These are phyloP conservation scores for Spilarctia lutea DNA, from an alignment of 2,888 invertebrate genomes.

Conservation along the genomic window DNA sequence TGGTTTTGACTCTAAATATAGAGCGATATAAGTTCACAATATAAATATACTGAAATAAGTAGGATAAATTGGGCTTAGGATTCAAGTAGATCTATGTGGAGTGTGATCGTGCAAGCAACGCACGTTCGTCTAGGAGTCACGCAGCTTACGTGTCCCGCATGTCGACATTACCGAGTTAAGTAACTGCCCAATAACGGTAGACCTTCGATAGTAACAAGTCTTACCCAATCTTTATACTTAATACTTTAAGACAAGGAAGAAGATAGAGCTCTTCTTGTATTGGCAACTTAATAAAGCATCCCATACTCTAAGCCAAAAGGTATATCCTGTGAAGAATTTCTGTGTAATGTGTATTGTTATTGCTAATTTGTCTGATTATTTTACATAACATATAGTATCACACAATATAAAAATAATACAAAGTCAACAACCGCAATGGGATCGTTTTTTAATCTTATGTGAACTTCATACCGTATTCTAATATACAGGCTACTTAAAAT, in stretches of 20 bases:
- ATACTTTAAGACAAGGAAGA: constrained; percentile 27
- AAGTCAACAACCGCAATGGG: not conserved
- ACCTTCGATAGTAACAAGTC: constrained; percentile 50
- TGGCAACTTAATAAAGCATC: constrained; percentile 55
- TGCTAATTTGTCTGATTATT: constrained; percentile 18
- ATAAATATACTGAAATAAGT: constrained; percentile 68
- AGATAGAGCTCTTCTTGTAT: constrained; percentile 47
- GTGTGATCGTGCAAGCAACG: constrained; percentile 63
- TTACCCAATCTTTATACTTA: constrained; percentile 40
- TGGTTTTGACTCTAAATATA: constrained; percentile 55
- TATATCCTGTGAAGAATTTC: constrained; percentile 55
- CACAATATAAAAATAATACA: not conserved
- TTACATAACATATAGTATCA: not conserved
- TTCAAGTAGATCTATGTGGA: constrained; percentile 63
- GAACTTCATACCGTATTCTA: not conserved
- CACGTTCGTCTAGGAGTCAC: constrained; percentile 76
- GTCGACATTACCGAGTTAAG: constrained; percentile 55
- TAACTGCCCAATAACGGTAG: constrained; percentile 61
- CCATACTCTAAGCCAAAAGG: constrained; percentile 55
- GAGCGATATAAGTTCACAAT: constrained; percentile 62
- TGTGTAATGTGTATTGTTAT: constrained; percentile 31
- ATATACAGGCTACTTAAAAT: constrained; percentile 5
- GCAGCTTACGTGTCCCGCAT: constrained; percentile 67
- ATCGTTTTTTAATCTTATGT: not conserved
- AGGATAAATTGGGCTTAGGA: constrained; percentile 72